Evolutionary conservation across 2,113 vertebrate genomes (phyloP).

Genomic region (Neogale vison): DNA sequence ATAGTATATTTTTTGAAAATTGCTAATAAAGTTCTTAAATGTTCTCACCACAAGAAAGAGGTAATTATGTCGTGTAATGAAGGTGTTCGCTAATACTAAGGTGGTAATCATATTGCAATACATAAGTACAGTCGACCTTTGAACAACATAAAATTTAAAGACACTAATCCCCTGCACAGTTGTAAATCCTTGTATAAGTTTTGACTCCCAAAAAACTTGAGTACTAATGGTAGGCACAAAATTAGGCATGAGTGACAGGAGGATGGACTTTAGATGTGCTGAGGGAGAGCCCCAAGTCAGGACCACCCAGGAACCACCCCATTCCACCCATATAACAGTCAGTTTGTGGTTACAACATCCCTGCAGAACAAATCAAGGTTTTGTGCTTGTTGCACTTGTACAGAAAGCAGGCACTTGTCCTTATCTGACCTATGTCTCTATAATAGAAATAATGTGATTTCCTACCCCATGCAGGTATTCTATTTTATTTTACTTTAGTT

Average conservation of each 20-base stretch:
- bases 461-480: neutral
- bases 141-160: neutral
- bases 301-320: neutral
- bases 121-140: neutral
- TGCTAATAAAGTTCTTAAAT: neutral
- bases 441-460: neutral
- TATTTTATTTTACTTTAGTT: neutral
- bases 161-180: neutral
- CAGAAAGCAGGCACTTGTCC: neutral
- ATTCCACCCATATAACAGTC: neutral
- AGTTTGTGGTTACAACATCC: neutral
- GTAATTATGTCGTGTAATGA: neutral
- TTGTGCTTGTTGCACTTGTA: neutral
- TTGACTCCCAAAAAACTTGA: neutral
- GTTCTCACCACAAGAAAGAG: neutral
- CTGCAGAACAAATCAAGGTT: neutral
- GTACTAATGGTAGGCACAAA: neutral
- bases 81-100: neutral
- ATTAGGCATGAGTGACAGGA: neutral
- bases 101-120: neutral
- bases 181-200: neutral
- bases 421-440: neutral
- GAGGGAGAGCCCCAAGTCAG: neutral
- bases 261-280: neutral
- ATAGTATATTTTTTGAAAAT: neutral